A percentile compares a stretch with the other conserved stretches of the same genome.
Conservation (phyloP, 2,888 invertebrate genomes). For the Platypus cylindrus region DNA sequence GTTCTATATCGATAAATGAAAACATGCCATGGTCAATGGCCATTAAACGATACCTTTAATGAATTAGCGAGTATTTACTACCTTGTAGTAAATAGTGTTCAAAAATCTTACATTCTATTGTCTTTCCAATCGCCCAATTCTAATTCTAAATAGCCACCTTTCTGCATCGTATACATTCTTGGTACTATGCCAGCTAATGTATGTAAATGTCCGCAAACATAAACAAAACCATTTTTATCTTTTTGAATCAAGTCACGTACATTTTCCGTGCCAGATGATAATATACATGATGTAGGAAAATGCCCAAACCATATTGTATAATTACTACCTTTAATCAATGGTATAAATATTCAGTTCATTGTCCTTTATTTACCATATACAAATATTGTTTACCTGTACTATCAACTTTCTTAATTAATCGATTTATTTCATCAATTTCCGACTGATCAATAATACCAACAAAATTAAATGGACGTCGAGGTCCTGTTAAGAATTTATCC, state of each 20-base stretch:
- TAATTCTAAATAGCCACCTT: conserved; percentile 69
- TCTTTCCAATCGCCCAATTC: conserved; percentile 91
- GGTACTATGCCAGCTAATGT: conserved; percentile 66
- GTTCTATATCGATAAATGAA: conserved; percentile 67
- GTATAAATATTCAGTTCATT: conserved; percentile 2
- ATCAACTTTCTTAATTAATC: conserved; percentile 44
- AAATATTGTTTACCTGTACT: conserved; percentile 20
- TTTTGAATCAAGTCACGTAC: conserved; percentile 47
- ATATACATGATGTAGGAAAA: conserved; percentile 80
- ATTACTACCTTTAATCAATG: conserved; percentile 39
- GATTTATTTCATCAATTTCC: conserved; percentile 45
- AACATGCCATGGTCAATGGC: conserved; percentile 85
- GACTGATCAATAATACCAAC: conserved; percentile 55
- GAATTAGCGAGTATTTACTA: too few species aligned
- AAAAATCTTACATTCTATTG: conserved; percentile 62
- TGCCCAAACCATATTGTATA: conserved; percentile 77
- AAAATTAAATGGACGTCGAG: conserved; percentile 81
- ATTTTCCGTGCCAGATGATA: conserved; percentile 42
- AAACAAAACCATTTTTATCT: conserved; percentile 52
- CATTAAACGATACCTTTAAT: conserved; percentile 55
- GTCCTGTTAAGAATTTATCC: conserved; percentile 22
- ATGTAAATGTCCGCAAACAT: conserved; percentile 85
- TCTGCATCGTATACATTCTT: conserved; percentile 77
- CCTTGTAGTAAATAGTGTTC: not conserved
- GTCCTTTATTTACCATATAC: not conserved